These are phyloP conservation scores for Lepeophtheirus nordmannii DNA, from an alignment of 2,888 invertebrate species.

Conservation along the genomic window DNA sequence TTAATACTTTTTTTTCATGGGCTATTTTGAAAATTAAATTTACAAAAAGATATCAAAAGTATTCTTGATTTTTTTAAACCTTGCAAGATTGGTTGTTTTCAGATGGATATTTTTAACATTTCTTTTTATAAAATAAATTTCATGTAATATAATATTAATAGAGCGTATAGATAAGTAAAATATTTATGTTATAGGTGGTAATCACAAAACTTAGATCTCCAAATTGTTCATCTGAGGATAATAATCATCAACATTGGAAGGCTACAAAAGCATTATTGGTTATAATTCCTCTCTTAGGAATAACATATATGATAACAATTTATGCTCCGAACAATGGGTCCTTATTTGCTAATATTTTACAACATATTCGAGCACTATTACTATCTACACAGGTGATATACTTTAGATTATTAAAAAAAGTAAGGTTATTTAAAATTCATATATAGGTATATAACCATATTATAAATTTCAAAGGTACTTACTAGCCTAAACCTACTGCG, in stretches of 20 bases:
- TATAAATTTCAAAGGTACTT: too few species aligned
- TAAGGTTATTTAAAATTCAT: too few species aligned
- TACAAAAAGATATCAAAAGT: neutral
- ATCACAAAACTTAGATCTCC: slow-evolving; percentile 83
- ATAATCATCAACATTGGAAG: slow-evolving; percentile 77
- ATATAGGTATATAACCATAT: too few species aligned
- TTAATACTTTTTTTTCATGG: too few species aligned
- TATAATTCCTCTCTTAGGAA: slow-evolving; percentile 77
- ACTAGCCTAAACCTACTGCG: too few species aligned
- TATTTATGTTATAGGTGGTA: slow-evolving; percentile 49
- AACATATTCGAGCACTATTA: slow-evolving; percentile 50
- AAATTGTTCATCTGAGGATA: slow-evolving; percentile 36
- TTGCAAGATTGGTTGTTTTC: neutral
- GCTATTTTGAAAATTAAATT: too few species aligned
- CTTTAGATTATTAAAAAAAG: too few species aligned
- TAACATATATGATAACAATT: slow-evolving; percentile 72
- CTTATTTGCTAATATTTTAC: slow-evolving; percentile 44
- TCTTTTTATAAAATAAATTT: too few species aligned
- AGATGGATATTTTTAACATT: neutral
- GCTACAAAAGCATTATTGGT: slow-evolving; percentile 80
- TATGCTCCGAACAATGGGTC: slow-evolving; percentile 57
- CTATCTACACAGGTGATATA: slow-evolving; percentile 72
- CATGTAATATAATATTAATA: too few species aligned
- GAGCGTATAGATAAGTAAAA: too few species aligned
- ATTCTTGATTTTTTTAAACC: neutral